A percentile compares a stretch with the other conserved stretches of the same genome.
Conservation (phyloP, 2,797 vertebrate genomes). For the Semaprochilodus insignis region DNA sequence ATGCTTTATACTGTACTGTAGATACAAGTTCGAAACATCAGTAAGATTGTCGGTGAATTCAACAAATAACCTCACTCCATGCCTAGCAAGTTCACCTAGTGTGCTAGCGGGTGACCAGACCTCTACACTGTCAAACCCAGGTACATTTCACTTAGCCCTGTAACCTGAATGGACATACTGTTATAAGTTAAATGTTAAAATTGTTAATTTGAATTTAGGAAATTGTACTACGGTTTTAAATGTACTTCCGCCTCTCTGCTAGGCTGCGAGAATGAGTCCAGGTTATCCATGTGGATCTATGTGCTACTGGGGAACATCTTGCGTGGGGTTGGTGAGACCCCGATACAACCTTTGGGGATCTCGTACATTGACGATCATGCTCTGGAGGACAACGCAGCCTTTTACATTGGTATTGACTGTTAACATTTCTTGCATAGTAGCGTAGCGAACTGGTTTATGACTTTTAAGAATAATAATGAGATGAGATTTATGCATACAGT, state of each 20-base stretch:
- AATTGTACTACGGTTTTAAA: neutral
- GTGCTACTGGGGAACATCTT: conserved; percentile 86
- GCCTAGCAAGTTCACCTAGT: conserved; percentile 69
- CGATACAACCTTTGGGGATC: conserved; percentile 86
- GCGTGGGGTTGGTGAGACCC: conserved; percentile 87
- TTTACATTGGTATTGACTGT: conserved; percentile 83
- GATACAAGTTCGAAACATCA: conserved; percentile 87
- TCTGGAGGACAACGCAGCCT: conserved; percentile 80
- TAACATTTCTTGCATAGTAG: neutral
- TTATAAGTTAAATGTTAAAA: neutral
- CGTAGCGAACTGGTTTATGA: neutral
- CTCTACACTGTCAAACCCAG: conserved; percentile 63
- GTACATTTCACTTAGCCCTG: conserved; percentile 49
- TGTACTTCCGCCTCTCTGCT: neutral
- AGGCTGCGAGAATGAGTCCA: conserved; percentile 81
- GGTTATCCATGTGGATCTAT: conserved; percentile 85
- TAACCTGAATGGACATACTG: neutral
- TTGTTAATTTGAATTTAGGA: neutral
- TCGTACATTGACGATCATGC: conserved; percentile 87
- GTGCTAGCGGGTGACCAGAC: conserved; percentile 55
- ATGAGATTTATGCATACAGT: too few relatives aligned
- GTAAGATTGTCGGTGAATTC: conserved; percentile 83
- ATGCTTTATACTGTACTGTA: conserved; percentile 69
- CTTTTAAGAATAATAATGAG: too few relatives aligned
- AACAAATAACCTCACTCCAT: conserved; percentile 81